Evolutionary conservation across 1,140 invertebrate species (phyloP), one percentile per base, ranked within the genome.

Genomic region (Ganaspis sp.): DNA sequence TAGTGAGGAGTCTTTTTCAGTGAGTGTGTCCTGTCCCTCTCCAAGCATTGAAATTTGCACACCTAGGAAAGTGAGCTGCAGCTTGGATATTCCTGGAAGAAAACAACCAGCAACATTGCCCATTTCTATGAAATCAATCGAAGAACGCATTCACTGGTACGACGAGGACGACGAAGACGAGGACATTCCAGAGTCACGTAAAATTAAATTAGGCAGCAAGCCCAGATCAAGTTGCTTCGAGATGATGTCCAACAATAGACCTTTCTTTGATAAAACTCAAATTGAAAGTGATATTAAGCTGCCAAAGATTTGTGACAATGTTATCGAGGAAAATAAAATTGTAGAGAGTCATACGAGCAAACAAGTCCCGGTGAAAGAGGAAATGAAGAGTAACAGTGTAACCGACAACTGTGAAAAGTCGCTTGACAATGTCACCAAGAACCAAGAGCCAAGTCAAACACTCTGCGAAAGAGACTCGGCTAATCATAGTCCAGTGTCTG

Each of bases 401-500:
- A 34, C 54, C 38, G 73, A 80, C 12, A 74, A 70, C 64, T 70
- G 74, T 70, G 40, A 70, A 73, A 75, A 82, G 79, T 4, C 80
- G 58, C 70, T 38, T 40, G 15, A 54, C 64, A 11, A 72, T 72
- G 34, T 74, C 45, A 49, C 78, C 1, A 42, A 45, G 12, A 70
- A 77, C 69, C 75, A 76, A 70, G 58, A 29, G n/a, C 70, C 23
- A n/a, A 37, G 15, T 17, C 72, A 11, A 26, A 72, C 45, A 45
- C 9, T 75, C 81, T 6, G 84, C 85, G 6, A 92, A 75, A 87
- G 92, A 74, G 92, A 93, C 77, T 93, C 92, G 0, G 92, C 92
- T 0, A 93, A 92, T 87, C 92, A 93, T 29, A 93, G 92, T 79
- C 92, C 92, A 0, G 86, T 90, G 12, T 91, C 90, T 11, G 90